Base-by-base conservation (phyloP, 2,888 invertebrate species). In the Prionchulus punctatus region DNA sequence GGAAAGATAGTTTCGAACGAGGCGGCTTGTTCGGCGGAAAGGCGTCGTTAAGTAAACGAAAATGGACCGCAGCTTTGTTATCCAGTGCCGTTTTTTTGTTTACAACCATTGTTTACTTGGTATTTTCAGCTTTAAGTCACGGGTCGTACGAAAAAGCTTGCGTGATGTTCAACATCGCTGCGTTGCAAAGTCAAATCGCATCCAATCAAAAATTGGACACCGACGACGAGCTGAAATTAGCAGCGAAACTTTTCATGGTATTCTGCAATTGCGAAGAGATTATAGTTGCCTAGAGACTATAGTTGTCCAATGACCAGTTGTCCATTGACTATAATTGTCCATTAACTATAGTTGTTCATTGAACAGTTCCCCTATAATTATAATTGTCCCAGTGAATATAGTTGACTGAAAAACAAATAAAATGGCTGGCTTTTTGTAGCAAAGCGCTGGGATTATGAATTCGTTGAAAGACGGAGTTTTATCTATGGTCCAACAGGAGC, bases 1-100 rank as follows among this genome's bases (percentile, higher is more conserved):
- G 98, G 96, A 92, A 92, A 74, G 94, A 96, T 81, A 94, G 96
- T 0, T 98, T 98, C 71, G 92, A 94, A 72, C 87, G 87, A 69
- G 89, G 89, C 54, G 85, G 88, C 7, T 81, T 96, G 64, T 92
- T 96, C 75, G 86, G 87, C 59, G 87, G 87, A 59, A 81, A 86
- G 72, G 84, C 86, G 70, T 89, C 88, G 71, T 76, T 92, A 62
- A 90, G 92, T 92, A 79, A 79, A 83, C 21, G 28, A 49, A 26
- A 12, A 7, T 23, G 18, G 47, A 36, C 36, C 7, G 7, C 7
- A n/a, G n/a, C n/a, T n/a, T n/a, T n/a, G n/a, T n/a, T n/a, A 53
- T 58, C 55, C 54, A 45, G 53, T 43, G 25, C 21, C 45, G 50
- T 28, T 52, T 45, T 53, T 57, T n/a, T n/a, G n/a, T n/a, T n/a